Evolutionary conservation across 2,888 invertebrate genomes (phyloP).

Genomic region (Nomada hirtipes): DNA sequence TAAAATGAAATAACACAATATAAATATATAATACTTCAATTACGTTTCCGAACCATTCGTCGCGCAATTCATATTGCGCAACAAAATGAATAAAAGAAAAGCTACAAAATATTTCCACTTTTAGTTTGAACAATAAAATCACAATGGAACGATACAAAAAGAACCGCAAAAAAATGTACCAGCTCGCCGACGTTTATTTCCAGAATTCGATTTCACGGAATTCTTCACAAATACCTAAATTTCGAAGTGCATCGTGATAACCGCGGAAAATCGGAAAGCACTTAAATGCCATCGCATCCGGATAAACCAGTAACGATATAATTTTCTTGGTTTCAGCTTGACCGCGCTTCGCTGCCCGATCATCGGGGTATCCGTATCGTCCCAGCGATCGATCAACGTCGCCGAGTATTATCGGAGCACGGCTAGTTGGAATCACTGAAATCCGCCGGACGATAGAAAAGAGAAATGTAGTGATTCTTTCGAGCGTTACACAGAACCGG

Average conservation of each 20-base stretch:
- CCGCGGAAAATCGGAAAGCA: neutral
- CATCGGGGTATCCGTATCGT: slow-evolving; percentile 18
- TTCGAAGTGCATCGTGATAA: slow-evolving; percentile 9
- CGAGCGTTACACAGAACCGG: slow-evolving; percentile 6
- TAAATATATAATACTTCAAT: too few relatives aligned
- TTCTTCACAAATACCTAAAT: neutral
- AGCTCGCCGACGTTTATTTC: neutral
- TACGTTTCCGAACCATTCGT: too few relatives aligned
- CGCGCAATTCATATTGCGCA: too few relatives aligned
- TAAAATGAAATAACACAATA: too few relatives aligned
- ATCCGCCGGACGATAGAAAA: neutral
- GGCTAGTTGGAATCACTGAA: slow-evolving; percentile 15
- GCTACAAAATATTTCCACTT: too few relatives aligned
- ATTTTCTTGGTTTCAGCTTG: neutral
- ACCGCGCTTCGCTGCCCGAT: neutral
- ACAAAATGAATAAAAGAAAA: too few relatives aligned
- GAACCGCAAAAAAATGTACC: neutral
- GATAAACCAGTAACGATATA: neutral
- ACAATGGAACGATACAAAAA: too few relatives aligned
- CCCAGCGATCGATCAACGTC: slow-evolving; percentile 42
- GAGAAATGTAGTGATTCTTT: slow-evolving; percentile 31
- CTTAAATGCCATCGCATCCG: slow-evolving; percentile 2
- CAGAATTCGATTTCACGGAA: neutral
- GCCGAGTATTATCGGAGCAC: neutral
- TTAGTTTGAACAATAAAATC: too few relatives aligned